A percentile compares a stretch with the other conserved stretches of the same genome.
These are phyloP conservation scores for Lasioglossum zephyrum DNA, from an alignment of 2,888 invertebrate genomes.

Conservation along the genomic window DNA sequence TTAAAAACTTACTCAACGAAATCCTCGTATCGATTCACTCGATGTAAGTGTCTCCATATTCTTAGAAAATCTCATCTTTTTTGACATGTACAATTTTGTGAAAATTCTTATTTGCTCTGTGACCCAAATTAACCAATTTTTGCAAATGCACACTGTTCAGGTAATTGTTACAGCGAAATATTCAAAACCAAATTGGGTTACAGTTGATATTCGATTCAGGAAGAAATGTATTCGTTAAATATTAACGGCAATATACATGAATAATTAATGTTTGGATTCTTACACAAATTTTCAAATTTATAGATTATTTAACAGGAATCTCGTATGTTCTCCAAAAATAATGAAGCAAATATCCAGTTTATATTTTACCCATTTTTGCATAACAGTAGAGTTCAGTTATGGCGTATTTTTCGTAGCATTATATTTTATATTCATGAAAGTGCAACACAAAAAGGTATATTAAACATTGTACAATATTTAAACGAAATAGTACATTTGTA, in stretches of 20 bases:
- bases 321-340: not conserved
- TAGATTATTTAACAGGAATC: not conserved
- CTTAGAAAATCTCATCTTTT: not conserved
- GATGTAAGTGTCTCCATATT: not conserved
- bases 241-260: not conserved
- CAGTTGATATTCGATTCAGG: not conserved
- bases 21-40: not conserved
- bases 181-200: not conserved
- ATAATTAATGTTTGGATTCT: not conserved
- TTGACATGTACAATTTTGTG: no score
- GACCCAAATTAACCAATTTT: not conserved
- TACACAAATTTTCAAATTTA: no score
- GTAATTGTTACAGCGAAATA: no score
- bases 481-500: not conserved
- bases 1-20: not conserved
- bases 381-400: not conserved
- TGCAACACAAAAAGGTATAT: not conserved
- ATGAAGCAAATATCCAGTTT: not conserved
- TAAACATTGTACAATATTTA: not conserved
- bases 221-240: not conserved
- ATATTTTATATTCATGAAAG: not conserved
- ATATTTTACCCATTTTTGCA: not conserved
- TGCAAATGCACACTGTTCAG: not conserved
- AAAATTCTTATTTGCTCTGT: not conserved
- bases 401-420: not conserved